phyloP scores from a whole-genome alignment of 2,888 invertebrate species.

The Aspidiotus rigidus region DNA sequence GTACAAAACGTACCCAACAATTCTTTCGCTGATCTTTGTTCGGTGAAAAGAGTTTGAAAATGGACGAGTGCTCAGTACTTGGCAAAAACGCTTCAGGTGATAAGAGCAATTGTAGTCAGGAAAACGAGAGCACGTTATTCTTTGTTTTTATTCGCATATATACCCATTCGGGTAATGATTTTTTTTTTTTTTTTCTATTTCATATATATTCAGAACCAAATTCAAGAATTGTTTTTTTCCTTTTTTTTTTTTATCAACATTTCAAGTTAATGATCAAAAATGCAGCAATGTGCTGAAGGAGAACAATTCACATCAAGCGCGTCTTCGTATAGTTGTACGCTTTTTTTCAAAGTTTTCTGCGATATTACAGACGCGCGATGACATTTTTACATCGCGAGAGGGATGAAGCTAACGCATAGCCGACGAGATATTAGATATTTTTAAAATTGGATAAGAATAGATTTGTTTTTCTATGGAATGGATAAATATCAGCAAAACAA shows the following conservation, averaged over 20 bases:
- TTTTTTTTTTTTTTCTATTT: constrained; percentile 20
- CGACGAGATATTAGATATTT: too few relatives aligned
- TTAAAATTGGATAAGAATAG: too few relatives aligned
- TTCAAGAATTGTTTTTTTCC: constrained; percentile 26
- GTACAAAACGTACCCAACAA: constrained; percentile 26
- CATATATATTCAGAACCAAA: constrained; percentile 18
- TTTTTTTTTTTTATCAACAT: constrained; percentile 8
- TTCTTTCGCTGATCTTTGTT: constrained; percentile 29
- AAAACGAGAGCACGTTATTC: constrained; percentile 23
- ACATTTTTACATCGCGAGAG: too few relatives aligned
- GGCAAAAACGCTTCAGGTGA: constrained; percentile 32
- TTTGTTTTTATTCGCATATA: constrained; percentile 25
- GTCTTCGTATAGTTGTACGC: not conserved
- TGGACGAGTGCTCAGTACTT: constrained; percentile 25
- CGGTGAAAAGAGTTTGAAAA: constrained; percentile 28
- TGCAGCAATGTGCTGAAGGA: constrained; percentile 5
- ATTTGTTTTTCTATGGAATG: too few relatives aligned
- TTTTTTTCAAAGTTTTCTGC: constrained; percentile 15
- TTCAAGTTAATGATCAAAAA: constrained; percentile 32
- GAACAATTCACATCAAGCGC: constrained; percentile 13
- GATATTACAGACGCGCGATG: too few relatives aligned
- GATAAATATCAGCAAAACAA: too few relatives aligned
- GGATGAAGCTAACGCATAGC: too few relatives aligned
- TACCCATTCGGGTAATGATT: constrained; percentile 28
- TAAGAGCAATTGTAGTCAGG: constrained; percentile 32